Conservation (phyloP, 2,797 vertebrate species). For the Nyctalus aviator region DNA sequence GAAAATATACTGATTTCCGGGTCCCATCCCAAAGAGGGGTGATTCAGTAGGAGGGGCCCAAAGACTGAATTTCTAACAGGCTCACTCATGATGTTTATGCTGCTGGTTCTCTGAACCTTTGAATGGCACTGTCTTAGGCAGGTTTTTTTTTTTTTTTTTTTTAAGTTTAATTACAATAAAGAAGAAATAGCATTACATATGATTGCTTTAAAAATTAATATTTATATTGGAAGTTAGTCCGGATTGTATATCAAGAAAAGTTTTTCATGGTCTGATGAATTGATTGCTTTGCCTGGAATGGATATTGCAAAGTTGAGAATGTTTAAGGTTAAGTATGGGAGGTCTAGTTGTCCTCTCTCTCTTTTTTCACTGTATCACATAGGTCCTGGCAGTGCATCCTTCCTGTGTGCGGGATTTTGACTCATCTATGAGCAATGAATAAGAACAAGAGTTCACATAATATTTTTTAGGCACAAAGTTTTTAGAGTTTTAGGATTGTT, state of each 20-base stretch:
- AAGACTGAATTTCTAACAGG: background rate
- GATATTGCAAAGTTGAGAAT: background rate
- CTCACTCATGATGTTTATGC: background rate
- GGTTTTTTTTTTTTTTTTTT: background rate
- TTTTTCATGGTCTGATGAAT: background rate
- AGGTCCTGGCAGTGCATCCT: background rate
- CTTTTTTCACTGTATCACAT: background rate
- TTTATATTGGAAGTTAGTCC: constrained; percentile 18
- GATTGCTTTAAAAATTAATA: constrained; percentile 36
- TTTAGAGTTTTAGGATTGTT: background rate
- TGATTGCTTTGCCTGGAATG: background rate
- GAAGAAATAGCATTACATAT: background rate
- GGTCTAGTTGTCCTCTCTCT: background rate
- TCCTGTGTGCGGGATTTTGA: background rate
- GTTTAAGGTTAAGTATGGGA: background rate
- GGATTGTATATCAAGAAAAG: background rate
- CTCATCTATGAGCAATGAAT: background rate
- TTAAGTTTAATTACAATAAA: constrained; percentile 8
- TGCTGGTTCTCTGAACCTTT: background rate
- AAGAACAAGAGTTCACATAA: background rate
- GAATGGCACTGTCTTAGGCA: background rate
- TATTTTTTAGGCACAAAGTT: background rate
- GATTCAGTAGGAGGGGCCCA: background rate
- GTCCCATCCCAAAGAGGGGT: background rate
- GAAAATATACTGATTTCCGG: background rate